Evolutionary conservation across 1,140 invertebrate species (phyloP), one percentile per base, ranked within the genome.

Genomic region (Drosophila ambigua): DNA sequence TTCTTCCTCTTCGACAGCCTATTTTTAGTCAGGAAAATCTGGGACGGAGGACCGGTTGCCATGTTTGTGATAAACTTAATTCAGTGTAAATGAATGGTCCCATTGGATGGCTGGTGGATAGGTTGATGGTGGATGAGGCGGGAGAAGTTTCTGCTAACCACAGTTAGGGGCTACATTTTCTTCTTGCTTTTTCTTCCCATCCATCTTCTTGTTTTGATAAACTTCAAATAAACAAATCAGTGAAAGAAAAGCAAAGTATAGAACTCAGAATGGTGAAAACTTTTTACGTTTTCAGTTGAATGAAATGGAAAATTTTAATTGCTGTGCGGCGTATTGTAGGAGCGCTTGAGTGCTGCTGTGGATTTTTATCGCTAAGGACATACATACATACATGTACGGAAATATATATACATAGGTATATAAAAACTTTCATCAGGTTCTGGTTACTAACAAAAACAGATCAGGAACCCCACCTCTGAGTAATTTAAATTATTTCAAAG

Each of bases 261-360:
- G 49, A 72, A 67, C 57, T 55, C 48, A 50, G 62, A 64, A 68
- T 69, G 50, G 50, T 72, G 53, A 50, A 80, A 89, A 88, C 76
- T 84, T 84, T 87, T 62, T 83, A 13, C 66, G 52, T 83, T 88
- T 88, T 59, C 74, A 67, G 88, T 90, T 87, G 88, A 90, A 74
- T 88, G 88, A 88, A 88, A 88, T 90, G 88, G 88, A 90, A 90
- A 81, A 90, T 90, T 90, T 90, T 90, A 90, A 90, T 90, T 90
- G 88, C 88, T 88, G 20, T 65, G 44, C 43, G 24, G 50, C 28
- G 44, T 68, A 24, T 24, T 20, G 35, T 4, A 13, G 35, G 23
- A 67, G 8, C 8, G 4, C 35, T 39, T 13, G 11, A 41, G 13
- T 15, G 41, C 6, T 20, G 35, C 4, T 31, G 31, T 9, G 15